A percentile compares a stretch with the other conserved stretches of the same genome.
phyloP scores from a whole-genome alignment of 2,888 invertebrate species.

The Netelia inedita region DNA sequence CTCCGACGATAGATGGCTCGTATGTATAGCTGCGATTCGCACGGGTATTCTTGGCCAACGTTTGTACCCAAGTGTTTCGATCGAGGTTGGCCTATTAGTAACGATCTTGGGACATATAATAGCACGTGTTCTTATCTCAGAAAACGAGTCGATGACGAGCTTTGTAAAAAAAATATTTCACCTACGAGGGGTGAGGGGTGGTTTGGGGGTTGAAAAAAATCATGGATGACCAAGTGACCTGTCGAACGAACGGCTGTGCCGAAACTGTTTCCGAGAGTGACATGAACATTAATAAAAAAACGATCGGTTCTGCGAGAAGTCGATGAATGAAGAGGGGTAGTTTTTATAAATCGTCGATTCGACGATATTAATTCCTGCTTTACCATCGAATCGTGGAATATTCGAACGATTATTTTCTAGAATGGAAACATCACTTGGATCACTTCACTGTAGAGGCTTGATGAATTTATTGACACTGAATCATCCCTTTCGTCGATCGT shows the following conservation, averaged over 20 bases:
- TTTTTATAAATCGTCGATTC: not conserved
- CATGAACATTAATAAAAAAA: too few species aligned
- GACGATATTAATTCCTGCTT: not conserved
- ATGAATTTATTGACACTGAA: not conserved
- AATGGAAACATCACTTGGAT: constrained; percentile 16
- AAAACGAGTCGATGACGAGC: not conserved
- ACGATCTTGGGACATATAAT: not conserved
- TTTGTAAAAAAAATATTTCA: not conserved
- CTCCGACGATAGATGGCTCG: constrained; percentile 61
- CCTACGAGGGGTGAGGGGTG: not conserved
- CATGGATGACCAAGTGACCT: not conserved
- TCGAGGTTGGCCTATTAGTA: not conserved
- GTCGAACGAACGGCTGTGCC: too few species aligned
- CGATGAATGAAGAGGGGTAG: too few species aligned
- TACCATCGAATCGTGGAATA: not conserved
- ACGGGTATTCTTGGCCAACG: constrained; percentile 52
- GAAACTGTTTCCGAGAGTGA: too few species aligned
- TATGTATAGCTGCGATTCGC: constrained; percentile 31
- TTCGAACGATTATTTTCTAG: not conserved
- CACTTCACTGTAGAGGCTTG: constrained; percentile 3
- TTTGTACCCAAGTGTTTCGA: constrained; percentile 40
- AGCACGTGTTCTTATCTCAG: not conserved
- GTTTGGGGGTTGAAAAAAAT: not conserved
- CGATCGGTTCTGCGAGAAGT: too few species aligned
- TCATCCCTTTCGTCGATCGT: not conserved